Percentiles rank a stretch among this genome's conserved stretches.
Evolutionary conservation across 2,888 invertebrate genomes (phyloP).

Genomic region (Drosophila antonietae): DNA sequence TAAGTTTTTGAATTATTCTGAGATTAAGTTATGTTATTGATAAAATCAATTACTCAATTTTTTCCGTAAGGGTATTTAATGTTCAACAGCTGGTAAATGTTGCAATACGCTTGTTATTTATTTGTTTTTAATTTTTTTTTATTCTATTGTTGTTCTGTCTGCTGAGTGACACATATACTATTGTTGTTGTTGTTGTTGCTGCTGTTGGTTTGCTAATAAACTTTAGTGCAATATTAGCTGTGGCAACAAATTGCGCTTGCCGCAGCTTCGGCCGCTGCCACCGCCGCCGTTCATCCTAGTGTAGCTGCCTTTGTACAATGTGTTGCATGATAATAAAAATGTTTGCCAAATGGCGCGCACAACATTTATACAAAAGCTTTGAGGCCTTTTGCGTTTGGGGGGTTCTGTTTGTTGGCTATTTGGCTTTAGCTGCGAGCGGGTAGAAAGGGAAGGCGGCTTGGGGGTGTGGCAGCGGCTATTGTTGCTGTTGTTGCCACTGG

Average conservation of each 20-base stretch:
- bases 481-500: conserved; percentile 54
- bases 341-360: conserved; percentile 72
- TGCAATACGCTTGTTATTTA: conserved; percentile 23
- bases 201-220: conserved; percentile 64
- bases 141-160: conserved; percentile 23
- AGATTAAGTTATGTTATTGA: too few relatives aligned
- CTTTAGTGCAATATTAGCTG: conserved; percentile 76
- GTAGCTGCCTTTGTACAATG: conserved; percentile 33
- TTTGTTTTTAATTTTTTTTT: conserved; percentile 15
- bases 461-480: conserved; percentile 23
- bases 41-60: too few relatives aligned
- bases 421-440: conserved; percentile 36
- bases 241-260: conserved; percentile 62
- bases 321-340: conserved; percentile 71
- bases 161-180: conserved; percentile 41
- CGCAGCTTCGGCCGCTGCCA: background rate
- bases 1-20: too few relatives aligned
- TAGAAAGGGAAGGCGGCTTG: background rate
- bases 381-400: conserved; percentile 39
- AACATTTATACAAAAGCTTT: conserved; percentile 54
- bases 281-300: background rate
- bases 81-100: background rate
- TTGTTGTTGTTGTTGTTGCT: conserved; percentile 2
- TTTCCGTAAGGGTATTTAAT: conserved; percentile 8
- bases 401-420: conserved; percentile 53